Percentiles rank a stretch among this genome's conserved stretches.
These are phyloP conservation scores for Phrynocephalus forsythii DNA, from an alignment of 2,797 vertebrate genomes.

Conservation along the genomic window DNA sequence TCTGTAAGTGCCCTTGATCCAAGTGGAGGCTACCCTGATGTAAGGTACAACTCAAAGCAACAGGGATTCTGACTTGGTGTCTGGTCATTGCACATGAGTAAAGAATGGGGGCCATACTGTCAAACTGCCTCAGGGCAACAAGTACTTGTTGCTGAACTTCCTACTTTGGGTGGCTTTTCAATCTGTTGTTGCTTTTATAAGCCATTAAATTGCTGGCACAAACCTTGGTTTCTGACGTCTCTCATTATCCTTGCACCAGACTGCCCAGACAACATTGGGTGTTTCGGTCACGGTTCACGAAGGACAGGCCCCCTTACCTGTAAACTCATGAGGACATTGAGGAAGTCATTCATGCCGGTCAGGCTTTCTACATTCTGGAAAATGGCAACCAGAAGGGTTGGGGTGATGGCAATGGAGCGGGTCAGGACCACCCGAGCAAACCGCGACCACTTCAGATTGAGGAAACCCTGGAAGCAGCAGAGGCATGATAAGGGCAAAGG, in stretches of 20 bases:
- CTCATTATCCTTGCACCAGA: no score
- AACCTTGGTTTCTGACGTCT: not conserved
- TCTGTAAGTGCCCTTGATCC: no score
- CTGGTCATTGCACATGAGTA: no score
- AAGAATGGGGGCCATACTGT: not conserved
- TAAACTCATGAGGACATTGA: slow-evolving; percentile 96
- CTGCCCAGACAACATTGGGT: no score
- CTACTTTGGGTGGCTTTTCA: not conserved
- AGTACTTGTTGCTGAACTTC: not conserved
- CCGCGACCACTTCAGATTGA: slow-evolving; percentile 92
- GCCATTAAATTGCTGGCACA: not conserved
- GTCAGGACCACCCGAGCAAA: slow-evolving; percentile 94
- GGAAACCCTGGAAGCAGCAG: slow-evolving; percentile 84
- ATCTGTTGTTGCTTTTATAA: not conserved
- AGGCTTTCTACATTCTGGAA: slow-evolving; percentile 92
- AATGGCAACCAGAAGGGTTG: slow-evolving; percentile 91
- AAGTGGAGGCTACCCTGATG: no score
- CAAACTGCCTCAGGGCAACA: not conserved
- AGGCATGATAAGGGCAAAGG: not conserved
- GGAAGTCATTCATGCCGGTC: slow-evolving; percentile 97
- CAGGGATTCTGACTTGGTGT: no score
- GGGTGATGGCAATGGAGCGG: slow-evolving; percentile 91
- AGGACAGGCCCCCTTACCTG: slow-evolving; percentile 82
- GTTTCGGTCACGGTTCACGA: not conserved
- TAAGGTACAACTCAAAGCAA: no score